These are phyloP conservation scores for Corella eumyota DNA, from an alignment of 23 tunicate species.

Conservation along the genomic window DNA sequence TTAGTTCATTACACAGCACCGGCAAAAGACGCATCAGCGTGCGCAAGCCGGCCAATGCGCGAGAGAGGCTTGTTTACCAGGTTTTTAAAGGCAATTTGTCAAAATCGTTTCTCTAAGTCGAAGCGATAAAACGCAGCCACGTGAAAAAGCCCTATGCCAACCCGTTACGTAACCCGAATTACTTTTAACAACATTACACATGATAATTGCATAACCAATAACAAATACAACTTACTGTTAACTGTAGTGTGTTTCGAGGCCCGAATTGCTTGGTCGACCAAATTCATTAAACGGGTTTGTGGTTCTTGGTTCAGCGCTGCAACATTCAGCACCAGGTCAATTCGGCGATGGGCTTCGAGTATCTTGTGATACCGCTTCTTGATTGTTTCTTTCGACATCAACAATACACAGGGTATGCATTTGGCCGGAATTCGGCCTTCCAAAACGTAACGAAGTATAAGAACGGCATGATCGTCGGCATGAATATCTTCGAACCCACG, in stretches of 20 bases:
- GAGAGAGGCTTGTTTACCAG: not conserved
- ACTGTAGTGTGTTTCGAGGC: conserved; percentile 62
- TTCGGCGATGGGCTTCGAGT: conserved; percentile 39
- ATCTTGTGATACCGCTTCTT: conserved; percentile 84
- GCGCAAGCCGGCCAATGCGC: conserved; percentile 3
- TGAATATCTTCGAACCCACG: conserved; percentile 95
- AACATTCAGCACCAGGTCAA: conserved; percentile 85
- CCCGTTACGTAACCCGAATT: too few relatives aligned
- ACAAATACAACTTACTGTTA: conserved; percentile 92
- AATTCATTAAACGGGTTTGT: conserved; percentile 36
- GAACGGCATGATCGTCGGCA: conserved; percentile 77
- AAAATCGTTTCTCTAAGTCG: too few relatives aligned
- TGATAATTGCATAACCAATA: too few relatives aligned
- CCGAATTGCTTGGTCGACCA: conserved; percentile 48
- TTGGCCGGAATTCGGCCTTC: conserved; percentile 96
- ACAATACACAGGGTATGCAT: conserved; percentile 91
- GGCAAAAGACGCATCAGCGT: not conserved
- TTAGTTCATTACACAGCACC: not conserved
- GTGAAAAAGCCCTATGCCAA: too few relatives aligned
- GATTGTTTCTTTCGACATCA: conserved; percentile 84
- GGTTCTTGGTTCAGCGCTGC: conserved; percentile 69
- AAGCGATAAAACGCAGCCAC: too few relatives aligned
- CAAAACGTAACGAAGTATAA: conserved; percentile 83
- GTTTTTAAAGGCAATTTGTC: not conserved
- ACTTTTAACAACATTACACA: too few relatives aligned